A percentile compares a stretch with the other conserved stretches of the same genome.
phyloP scores from a whole-genome alignment of 2,888 invertebrate genomes.

The Agonopterix arenella region DNA sequence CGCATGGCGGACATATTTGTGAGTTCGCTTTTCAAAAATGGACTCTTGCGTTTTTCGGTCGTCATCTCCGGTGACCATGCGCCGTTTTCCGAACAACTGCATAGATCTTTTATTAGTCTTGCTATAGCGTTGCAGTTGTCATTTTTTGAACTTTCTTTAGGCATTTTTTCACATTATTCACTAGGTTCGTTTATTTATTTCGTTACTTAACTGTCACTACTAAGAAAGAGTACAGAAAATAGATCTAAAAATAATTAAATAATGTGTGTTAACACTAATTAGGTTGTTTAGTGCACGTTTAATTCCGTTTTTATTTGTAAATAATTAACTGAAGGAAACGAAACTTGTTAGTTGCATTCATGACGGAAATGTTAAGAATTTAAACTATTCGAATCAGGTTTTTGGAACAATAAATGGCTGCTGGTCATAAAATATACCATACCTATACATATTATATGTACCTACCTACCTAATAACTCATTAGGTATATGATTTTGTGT shows the following conservation, averaged over 20 bases:
- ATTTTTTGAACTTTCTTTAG: conserved; percentile 47
- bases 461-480: too few species aligned
- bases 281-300: too few species aligned
- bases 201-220: conserved; percentile 63
- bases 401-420: too few species aligned
- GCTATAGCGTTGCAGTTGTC: conserved; percentile 67
- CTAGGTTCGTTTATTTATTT: conserved; percentile 6
- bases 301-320: too few species aligned
- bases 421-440: too few species aligned
- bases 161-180: conserved; percentile 42
- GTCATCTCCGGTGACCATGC: conserved; percentile 73
- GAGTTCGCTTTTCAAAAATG: conserved; percentile 62
- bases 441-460: too few species aligned
- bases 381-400: too few species aligned
- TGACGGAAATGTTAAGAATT: neutral
- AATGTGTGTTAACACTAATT: too few species aligned
- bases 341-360: too few species aligned
- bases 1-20: conserved; percentile 70
- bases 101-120: conserved; percentile 65
- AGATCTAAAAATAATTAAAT: conserved; percentile 12
- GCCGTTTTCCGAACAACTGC: conserved; percentile 70
- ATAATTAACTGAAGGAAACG: too few species aligned
- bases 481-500: too few species aligned
- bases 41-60: conserved; percentile 51
- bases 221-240: conserved; percentile 59